Percentiles rank a stretch among this genome's conserved stretches.
Evolutionary conservation across 2,797 vertebrate species (phyloP).

Genomic region (Trachops cirrhosus): DNA sequence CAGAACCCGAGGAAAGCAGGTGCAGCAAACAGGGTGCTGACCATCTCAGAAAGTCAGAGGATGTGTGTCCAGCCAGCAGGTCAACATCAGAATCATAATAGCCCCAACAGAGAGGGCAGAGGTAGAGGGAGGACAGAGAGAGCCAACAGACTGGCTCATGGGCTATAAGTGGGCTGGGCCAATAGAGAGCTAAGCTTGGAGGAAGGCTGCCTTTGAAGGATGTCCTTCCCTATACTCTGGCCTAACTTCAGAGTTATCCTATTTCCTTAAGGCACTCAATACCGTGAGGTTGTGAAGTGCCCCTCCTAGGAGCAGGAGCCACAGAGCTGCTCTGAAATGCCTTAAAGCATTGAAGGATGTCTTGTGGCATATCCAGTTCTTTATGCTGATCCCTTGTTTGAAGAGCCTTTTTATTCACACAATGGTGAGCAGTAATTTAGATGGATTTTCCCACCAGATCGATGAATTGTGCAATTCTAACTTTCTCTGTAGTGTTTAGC

Average conservation of each 20-base stretch:
- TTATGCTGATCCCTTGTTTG: not conserved
- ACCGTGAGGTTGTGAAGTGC: not conserved
- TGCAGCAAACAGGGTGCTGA: conserved; percentile 47
- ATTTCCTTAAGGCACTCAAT: not conserved
- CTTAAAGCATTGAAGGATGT: not conserved
- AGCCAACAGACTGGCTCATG: not conserved
- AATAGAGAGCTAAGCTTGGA: not conserved
- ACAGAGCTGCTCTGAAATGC: not conserved
- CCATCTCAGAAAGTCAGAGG: conserved; percentile 19
- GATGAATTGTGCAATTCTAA: not conserved
- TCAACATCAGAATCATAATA: not conserved
- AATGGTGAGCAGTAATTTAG: not conserved
- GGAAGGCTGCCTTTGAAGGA: not conserved
- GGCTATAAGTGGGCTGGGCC: not conserved
- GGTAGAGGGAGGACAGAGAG: not conserved
- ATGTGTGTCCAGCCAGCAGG: not conserved
- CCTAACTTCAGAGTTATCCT: not conserved
- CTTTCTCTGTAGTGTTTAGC: not conserved
- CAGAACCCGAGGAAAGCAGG: conserved; percentile 24
- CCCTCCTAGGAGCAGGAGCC: not conserved
- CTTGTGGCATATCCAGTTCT: not conserved
- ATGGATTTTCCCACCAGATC: not conserved
- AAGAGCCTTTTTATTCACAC: not conserved
- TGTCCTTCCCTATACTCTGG: not conserved
- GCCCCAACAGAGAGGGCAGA: not conserved